Evolutionary conservation across 2,888 invertebrate species (phyloP), one percentile per base, ranked within the genome.

Genomic region (Acleris laterana): DNA sequence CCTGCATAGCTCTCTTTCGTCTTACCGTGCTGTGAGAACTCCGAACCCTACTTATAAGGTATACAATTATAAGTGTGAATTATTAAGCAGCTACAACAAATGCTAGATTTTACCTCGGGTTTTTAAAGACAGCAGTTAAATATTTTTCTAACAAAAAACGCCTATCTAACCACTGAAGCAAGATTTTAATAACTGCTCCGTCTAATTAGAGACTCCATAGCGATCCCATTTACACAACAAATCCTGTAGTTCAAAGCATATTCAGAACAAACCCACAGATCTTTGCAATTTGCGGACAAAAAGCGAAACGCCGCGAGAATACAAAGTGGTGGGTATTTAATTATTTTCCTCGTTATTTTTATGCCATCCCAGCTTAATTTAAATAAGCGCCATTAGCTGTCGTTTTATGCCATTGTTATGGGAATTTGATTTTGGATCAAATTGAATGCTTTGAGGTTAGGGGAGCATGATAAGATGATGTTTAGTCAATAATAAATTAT

Each of bases 231-330:
- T 62, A 60, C 71, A 70, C 72, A 74, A 71, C 69, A 72, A 52
- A 17, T 51, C 28, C 25, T 28, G 42, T 58, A 68, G 62, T 63
- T 60, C 69, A 71, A 62, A 72, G 70, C 77, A 77, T 78, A 79
- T 76, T 79, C 70, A 63, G 78, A 74, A 80, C 77, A 80, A 82
- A 75, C 79, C 73, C 70, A 66, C 72, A 76, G 80, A 81, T 83
- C 81, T 80, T 81, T 72, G 78, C 81, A 84, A 84, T 86, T 85
- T 83, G 83, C 73, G 82, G 81, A 81, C 82, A 83, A 85, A 79
- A 84, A 81, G 78, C 74, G 77, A 69, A 77, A 77, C 80, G 80
- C 77, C 77, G 69, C 76, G 62, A 52, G 85, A 84, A 85, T 85
- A 82, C 82, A 82, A 85, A 87, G 76, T 80, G 79, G 83, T 70